Percentiles rank a stretch among this genome's conserved stretches.
Conservation (phyloP, 2,888 invertebrate genomes). For the Hyles lineata region DNA sequence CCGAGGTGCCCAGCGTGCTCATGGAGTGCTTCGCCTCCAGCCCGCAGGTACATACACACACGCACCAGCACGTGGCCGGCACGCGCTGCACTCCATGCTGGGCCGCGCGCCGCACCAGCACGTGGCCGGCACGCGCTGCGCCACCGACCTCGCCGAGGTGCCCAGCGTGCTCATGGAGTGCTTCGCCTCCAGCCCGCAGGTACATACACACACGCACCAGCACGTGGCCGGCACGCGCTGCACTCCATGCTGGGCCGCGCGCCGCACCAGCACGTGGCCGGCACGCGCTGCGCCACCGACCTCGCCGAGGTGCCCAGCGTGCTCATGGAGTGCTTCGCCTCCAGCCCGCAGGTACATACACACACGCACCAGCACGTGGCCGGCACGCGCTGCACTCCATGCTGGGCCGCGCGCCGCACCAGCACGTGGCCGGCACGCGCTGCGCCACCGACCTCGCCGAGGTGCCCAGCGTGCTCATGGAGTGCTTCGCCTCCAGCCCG, state of each 20-base stretch:
- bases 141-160: constrained; percentile 99
- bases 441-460: too few relatives aligned
- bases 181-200: constrained; percentile 94
- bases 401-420: too few relatives aligned
- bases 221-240: constrained; percentile 99
- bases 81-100: constrained; percentile 99
- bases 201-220: background rate
- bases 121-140: constrained; percentile 97
- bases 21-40: constrained; percentile 99
- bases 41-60: constrained; percentile 80
- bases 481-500: too few relatives aligned
- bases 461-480: too few relatives aligned
- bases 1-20: constrained; percentile 99
- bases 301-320: constrained; percentile 99
- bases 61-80: constrained; percentile 95
- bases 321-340: constrained; percentile 98
- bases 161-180: constrained; percentile 99
- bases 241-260: constrained; percentile 99
- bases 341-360: constrained; percentile 87
- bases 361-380: background rate
- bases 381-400: too few relatives aligned
- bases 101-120: constrained; percentile 98
- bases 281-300: constrained; percentile 98
- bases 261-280: constrained; percentile 97
- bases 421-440: too few relatives aligned